Percentiles rank a stretch among this genome's conserved stretches.
Evolutionary conservation across 2,113 vertebrate genomes (phyloP).

Genomic region (Corynorhinus townsendii): DNA sequence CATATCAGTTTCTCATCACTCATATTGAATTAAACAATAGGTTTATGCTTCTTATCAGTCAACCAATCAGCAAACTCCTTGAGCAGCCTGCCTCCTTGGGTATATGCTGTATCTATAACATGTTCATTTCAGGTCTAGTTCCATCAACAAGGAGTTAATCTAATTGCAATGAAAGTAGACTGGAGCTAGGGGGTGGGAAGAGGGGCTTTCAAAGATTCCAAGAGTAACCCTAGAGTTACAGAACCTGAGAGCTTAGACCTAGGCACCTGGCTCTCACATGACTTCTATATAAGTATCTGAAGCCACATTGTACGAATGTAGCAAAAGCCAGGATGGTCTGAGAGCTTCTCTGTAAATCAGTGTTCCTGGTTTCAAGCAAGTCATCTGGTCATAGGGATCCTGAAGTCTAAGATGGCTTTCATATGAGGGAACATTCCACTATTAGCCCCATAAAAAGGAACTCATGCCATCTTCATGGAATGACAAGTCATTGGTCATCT

Average conservation of each 20-base stretch:
- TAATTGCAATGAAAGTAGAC: slow-evolving; percentile 10
- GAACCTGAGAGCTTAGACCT: not conserved
- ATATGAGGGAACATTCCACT: not conserved
- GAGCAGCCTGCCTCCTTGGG: not conserved
- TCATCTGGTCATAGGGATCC: not conserved
- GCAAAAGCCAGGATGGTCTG: not conserved
- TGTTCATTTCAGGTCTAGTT: not conserved
- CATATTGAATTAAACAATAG: not conserved
- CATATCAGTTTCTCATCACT: not conserved
- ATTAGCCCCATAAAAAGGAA: not conserved
- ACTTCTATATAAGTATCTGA: not conserved
- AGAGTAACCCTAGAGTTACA: not conserved
- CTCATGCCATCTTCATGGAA: not conserved
- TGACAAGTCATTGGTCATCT: not conserved
- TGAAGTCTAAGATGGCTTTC: not conserved
- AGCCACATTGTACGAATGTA: not conserved
- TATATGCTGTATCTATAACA: not conserved
- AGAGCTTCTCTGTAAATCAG: not conserved
- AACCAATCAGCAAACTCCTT: not conserved
- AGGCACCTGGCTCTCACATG: not conserved
- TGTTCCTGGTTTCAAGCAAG: slow-evolving; percentile 3
- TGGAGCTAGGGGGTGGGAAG: no score
- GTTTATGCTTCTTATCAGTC: not conserved
- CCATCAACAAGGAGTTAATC: not conserved
- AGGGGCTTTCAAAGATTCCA: not conserved